Evolutionary conservation across 2,888 invertebrate genomes (phyloP).

Genomic region (Drosophila rellima): DNA sequence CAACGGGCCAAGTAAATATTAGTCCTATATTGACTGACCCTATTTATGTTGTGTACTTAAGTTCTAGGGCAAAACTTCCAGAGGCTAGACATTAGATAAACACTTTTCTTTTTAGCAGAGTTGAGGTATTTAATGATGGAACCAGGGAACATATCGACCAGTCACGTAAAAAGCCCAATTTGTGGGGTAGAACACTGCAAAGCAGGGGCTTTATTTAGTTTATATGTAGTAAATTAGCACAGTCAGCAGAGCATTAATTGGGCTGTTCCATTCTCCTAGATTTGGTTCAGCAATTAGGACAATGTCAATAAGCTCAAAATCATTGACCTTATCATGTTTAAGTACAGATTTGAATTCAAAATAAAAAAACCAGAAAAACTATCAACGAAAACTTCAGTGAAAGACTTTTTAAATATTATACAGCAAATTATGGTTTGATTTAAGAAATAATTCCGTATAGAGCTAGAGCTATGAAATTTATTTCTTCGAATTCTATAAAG

Average conservation of each 20-base stretch:
- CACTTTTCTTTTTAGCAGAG: background rate
- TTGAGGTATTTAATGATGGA: conserved; percentile 7
- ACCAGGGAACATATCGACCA: conserved; percentile 9
- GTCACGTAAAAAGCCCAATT: no score
- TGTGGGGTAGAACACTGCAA: no score
- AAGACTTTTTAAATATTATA: no score
- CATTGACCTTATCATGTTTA: conserved; percentile 15
- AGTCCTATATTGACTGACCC: conserved; percentile 14
- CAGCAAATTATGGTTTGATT: background rate
- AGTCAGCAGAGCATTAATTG: conserved; percentile 31
- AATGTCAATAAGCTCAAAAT: conserved; percentile 15
- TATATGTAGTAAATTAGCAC: conserved; percentile 22
- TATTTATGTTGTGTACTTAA: conserved; percentile 14
- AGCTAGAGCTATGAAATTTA: background rate
- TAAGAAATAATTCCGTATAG: no score
- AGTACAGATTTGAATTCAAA: conserved; percentile 3
- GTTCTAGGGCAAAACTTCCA: conserved; percentile 7
- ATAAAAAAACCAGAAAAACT: background rate
- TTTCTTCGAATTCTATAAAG: background rate
- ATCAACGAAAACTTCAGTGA: background rate
- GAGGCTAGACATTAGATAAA: conserved; percentile 23
- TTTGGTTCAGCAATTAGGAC: conserved; percentile 12
- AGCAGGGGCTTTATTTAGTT: conserved; percentile 7
- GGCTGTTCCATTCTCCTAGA: conserved; percentile 14
- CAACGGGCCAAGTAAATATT: conserved; percentile 16